Evolutionary conservation across 2,113 vertebrate species (phyloP), one percentile per base, ranked within the genome.

Genomic region (Mobula birostris): DNA sequence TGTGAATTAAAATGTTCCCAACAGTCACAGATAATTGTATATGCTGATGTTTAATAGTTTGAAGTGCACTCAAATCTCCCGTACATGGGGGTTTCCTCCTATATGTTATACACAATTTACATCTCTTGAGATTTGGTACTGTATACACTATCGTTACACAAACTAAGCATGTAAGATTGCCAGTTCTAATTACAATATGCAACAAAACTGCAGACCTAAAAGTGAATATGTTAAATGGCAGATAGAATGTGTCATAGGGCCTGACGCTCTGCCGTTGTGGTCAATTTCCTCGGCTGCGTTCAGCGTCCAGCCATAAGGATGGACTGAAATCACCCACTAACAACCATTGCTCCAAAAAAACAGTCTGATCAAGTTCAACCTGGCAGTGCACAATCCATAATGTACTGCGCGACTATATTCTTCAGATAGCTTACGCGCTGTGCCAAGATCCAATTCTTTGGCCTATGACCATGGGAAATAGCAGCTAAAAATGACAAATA

Each of bases 71-170:
- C 95, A 95, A 96, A 97, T 95, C 94, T 96, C 96, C 95, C 95
- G 95, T 95, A 96, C 96, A 95, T 95, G 96, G 96, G 97, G 96
- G 96, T 40, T 48, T 32, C 32, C 79, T 48, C 95, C 97, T 97
- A 96, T 96, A 96, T 96, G 96, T 97, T 97, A 96, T 97, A 96
- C 97, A 96, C 96, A 96, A 97, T 98, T 96, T 98, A 98, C 97
- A 98, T 96, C 95, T 96, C 95, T 96, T 97, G 96, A 97, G 96
- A 77, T 97, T 97, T 96, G 96, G 97, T 96, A 96, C 96, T 95
- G 97, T 97, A 97, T 96, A 97, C 97, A 98, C 97, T 97, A 96
- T 97, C 96, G 95, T 97, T 97, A 97, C 97, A 98, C 97, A 97
- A 97, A 97, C 96, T 97, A 96, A 95, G 97, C 96, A 95, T 97